Percentiles rank a stretch among this genome's conserved stretches.
Conservation (phyloP, 2,797 vertebrate genomes). For the Leptoclinus maculatus region DNA sequence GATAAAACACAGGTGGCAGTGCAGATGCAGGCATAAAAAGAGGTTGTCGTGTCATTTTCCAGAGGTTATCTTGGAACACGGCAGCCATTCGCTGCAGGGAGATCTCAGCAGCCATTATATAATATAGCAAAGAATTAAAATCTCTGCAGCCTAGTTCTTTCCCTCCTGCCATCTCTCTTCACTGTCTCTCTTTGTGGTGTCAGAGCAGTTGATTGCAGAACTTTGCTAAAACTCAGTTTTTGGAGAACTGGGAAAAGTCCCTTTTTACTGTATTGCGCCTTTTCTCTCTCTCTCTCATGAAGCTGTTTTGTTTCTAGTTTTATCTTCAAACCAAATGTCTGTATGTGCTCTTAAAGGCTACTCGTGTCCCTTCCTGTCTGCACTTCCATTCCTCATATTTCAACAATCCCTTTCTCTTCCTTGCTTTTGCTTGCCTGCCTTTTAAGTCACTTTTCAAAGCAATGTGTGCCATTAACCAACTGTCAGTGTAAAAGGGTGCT, state of each 20-base stretch:
- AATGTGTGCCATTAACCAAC: slow-evolving; percentile 60
- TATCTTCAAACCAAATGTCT: slow-evolving; percentile 29
- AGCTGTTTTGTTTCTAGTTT: slow-evolving; percentile 53
- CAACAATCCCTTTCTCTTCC: slow-evolving; percentile 19
- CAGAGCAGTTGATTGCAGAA: slow-evolving; percentile 53
- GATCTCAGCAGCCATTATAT: slow-evolving; percentile 47
- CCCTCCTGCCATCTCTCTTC: slow-evolving; percentile 26
- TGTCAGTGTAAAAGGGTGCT: slow-evolving; percentile 49
- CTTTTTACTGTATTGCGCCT: slow-evolving; percentile 6
- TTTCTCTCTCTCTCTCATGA: slow-evolving; percentile 27
- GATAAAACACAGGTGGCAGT: slow-evolving; percentile 47
- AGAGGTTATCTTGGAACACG: slow-evolving; percentile 48
- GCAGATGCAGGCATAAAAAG: slow-evolving; percentile 38
- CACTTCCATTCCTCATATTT: slow-evolving; percentile 35
- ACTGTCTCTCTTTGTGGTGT: slow-evolving; percentile 39
- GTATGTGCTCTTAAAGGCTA: slow-evolving; percentile 20
- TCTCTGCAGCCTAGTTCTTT: slow-evolving; percentile 30
- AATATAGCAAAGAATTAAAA: slow-evolving; percentile 51
- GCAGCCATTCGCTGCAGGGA: slow-evolving; percentile 32
- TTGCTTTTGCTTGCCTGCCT: slow-evolving; percentile 40
- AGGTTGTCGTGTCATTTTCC: slow-evolving; percentile 35
- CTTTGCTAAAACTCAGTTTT: slow-evolving; percentile 28
- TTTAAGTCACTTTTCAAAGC: slow-evolving; percentile 69
- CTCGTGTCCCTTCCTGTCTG: neutral
- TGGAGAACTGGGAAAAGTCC: slow-evolving; percentile 23